A percentile compares a stretch with the other conserved stretches of the same genome.
phyloP scores from a whole-genome alignment of 1,140 invertebrate genomes.

The Trinorchestia longiramus region DNA sequence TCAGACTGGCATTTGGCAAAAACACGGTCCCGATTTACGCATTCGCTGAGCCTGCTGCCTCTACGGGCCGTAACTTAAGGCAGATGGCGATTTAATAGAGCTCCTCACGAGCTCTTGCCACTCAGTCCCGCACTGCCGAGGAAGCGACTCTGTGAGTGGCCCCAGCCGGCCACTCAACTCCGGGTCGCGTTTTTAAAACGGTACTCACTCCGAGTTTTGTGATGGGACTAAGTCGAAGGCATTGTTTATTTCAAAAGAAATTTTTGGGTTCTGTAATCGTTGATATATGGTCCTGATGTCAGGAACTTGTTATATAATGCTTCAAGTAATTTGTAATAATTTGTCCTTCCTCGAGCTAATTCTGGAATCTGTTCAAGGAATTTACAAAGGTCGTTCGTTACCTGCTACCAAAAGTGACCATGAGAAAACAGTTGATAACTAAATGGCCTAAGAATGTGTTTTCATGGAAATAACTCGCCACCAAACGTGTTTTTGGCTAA shows the following conservation, averaged over 20 bases:
- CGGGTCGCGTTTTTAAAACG: background rate
- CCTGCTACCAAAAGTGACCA: background rate
- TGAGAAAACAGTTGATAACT: background rate
- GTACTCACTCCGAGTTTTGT: background rate
- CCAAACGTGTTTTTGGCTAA: background rate
- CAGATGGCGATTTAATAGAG: slow-evolving; percentile 7
- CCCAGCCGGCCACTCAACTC: background rate
- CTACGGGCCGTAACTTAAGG: background rate
- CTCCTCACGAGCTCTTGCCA: background rate
- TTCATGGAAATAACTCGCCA: background rate
- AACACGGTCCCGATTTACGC: background rate
- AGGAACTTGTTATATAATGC: too few relatives aligned
- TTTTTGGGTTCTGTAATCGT: background rate
- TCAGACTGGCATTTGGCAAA: background rate
- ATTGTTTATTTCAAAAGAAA: background rate
- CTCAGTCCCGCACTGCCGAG: background rate
- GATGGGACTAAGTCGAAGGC: background rate
- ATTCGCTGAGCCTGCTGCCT: slow-evolving; percentile 4
- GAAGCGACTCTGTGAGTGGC: background rate
- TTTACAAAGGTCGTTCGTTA: background rate
- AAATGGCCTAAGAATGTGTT: background rate
- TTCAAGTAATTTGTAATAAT: too few relatives aligned
- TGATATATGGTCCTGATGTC: background rate
- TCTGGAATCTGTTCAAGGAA: background rate
- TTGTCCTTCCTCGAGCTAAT: background rate